Conservation (phyloP, 2,888 invertebrate genomes). For the Aspidiotus rigidus region DNA sequence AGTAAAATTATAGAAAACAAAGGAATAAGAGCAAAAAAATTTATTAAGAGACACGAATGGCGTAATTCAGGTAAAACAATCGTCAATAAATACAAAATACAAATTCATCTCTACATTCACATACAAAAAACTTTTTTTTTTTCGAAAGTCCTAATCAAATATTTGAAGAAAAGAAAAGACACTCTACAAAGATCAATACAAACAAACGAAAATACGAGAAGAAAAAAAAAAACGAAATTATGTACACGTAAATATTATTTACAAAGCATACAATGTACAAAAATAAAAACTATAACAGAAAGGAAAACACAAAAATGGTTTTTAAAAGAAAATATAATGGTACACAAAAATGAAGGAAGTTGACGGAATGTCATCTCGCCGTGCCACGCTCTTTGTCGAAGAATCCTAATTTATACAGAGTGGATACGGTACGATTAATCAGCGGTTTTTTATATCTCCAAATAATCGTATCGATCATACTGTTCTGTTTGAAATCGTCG, state of each 20-base stretch:
- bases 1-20: too few relatives aligned
- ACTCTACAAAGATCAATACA: neutral
- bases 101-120: too few relatives aligned
- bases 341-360: neutral
- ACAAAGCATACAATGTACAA: too few relatives aligned
- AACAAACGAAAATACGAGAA: neutral
- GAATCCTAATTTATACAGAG: conserved; percentile 64
- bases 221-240: neutral
- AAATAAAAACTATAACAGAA: neutral
- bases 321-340: neutral
- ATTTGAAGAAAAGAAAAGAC: conserved; percentile 2
- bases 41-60: too few relatives aligned
- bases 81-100: too few relatives aligned
- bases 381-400: conserved; percentile 42
- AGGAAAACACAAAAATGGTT: neutral
- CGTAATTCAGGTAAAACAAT: too few relatives aligned
- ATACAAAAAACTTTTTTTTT: neutral
- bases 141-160: neutral
- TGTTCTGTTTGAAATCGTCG: conserved; percentile 69
- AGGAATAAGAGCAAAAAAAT: too few relatives aligned
- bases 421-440: conserved; percentile 58
- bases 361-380: neutral
- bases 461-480: conserved; percentile 72
- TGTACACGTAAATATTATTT: neutral
- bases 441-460: conserved; percentile 78